Evolutionary conservation across 2,888 invertebrate species (phyloP), one percentile per base, ranked within the genome.

Genomic region (Plemyria rubiginata): DNA sequence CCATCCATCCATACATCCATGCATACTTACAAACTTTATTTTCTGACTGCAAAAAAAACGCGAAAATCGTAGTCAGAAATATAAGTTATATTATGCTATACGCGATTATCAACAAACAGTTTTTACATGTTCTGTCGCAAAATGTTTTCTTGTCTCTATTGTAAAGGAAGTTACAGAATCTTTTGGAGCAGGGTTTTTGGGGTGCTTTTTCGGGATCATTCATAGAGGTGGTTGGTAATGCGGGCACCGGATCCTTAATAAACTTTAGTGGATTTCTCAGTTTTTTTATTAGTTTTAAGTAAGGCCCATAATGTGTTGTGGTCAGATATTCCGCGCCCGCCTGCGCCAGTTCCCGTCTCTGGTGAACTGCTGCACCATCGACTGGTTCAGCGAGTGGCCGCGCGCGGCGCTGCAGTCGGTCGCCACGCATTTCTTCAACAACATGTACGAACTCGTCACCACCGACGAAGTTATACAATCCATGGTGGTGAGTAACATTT

Each of bases 351-450:
- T 98, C 88, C 98, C 98, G 0, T 97, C 98, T 0, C 87, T 98
- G 41, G 97, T 98, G 38, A 98, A 97, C 88, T 98, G 98, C 80
- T 98, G 98, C 84, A 98, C 98, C 2, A 98, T 98, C 71, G 98
- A 98, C 86, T 98, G 98, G 98, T 98, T 97, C 87, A 96, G 96
- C 86, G 95, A 96, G 58, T 98, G 98, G 98, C 97, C 98, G 0
- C 95, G 96, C 74, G 94, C 96, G 0, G 98, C 98, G 0, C 89
- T 98, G 29, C 95, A 96, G 93, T 97, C 97, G 74, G 96, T 96
- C n/a, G 96, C 96, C 0, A 85, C 90, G 48, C 95, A 96, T 81
- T 97, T 96, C 79, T 93, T 97, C 72, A 79, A 90, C 40, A 94
- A 95, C 65, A 95, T 97, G 82, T 87, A 93, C 2, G 95, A 96